Evolutionary conservation across 2,113 vertebrate genomes (phyloP).

Genomic region (Xenopus borealis): DNA sequence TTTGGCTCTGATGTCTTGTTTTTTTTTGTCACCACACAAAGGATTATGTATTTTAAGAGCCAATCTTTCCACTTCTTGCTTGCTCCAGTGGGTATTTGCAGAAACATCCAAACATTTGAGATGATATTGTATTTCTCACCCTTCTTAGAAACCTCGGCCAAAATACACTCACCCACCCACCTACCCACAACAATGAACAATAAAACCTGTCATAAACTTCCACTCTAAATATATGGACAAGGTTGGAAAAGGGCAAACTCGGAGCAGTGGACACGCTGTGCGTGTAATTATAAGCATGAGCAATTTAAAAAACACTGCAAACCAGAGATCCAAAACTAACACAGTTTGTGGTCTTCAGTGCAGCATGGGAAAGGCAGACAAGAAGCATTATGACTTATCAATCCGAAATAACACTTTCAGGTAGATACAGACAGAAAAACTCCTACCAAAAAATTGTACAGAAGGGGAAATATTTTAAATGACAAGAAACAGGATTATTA

Average conservation of each 20-base stretch:
- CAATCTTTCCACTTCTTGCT: constrained; percentile 41
- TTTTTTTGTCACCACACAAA: constrained; percentile 41
- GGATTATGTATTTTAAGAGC: constrained; percentile 44
- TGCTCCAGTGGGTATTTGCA: constrained; percentile 46
- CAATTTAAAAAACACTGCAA: constrained; percentile 37
- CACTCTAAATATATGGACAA: constrained; percentile 27
- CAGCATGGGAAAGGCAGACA: constrained; percentile 18
- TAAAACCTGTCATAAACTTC: constrained; percentile 37
- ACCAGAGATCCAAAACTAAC: constrained; percentile 36
- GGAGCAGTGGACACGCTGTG: constrained; percentile 41
- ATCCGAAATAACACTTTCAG: constrained; percentile 11
- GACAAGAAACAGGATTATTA: too few relatives aligned
- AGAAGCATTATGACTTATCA: constrained; percentile 13
- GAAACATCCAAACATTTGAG: constrained; percentile 32
- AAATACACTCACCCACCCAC: constrained; percentile 25
- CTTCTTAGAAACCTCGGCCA: constrained; percentile 34
- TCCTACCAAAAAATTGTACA: too few relatives aligned
- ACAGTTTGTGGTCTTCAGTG: constrained; percentile 23
- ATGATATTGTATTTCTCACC: constrained; percentile 41
- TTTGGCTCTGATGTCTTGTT: constrained; percentile 37
- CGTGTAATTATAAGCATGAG: constrained; percentile 42
- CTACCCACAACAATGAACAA: constrained; percentile 46
- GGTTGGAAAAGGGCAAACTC: constrained; percentile 25
- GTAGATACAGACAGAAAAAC: background rate
- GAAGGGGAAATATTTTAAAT: too few relatives aligned